These are phyloP conservation scores for Perognathus longimembris DNA, from an alignment of 2,113 vertebrate species.

Conservation along the genomic window DNA sequence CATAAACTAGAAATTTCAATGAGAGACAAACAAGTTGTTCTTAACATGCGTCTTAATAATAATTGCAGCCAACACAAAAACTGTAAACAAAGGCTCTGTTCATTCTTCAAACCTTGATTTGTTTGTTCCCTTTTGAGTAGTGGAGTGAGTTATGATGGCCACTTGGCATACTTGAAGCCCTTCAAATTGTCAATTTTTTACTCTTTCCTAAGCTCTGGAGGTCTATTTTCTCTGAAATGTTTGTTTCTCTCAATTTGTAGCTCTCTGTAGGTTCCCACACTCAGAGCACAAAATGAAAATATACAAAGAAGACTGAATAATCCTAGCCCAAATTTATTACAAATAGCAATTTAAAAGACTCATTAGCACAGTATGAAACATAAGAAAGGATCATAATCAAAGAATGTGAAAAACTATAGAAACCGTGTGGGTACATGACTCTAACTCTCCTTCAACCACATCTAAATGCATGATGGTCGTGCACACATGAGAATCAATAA, in stretches of 20 bases:
- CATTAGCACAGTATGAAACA: constrained; percentile 83
- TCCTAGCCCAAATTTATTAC: constrained; percentile 83
- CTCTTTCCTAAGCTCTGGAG: constrained; percentile 74
- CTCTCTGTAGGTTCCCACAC: constrained; percentile 80
- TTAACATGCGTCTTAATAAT: constrained; percentile 45
- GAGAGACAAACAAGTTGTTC: constrained; percentile 19
- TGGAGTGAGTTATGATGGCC: constrained; percentile 70
- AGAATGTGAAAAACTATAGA: constrained; percentile 74
- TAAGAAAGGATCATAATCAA: constrained; percentile 82
- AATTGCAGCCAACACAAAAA: constrained; percentile 50
- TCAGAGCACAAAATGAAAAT: constrained; percentile 82
- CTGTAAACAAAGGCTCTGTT: constrained; percentile 45
- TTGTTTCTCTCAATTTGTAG: constrained; percentile 79
- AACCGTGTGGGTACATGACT: constrained; percentile 52
- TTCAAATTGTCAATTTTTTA: constrained; percentile 66
- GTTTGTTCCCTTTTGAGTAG: constrained; percentile 65
- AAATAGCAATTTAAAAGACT: constrained; percentile 81
- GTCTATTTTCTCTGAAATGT: constrained; percentile 81
- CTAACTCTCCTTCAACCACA: background rate
- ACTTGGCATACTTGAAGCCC: constrained; percentile 74
- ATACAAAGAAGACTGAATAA: constrained; percentile 78
- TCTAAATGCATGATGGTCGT: constrained; percentile 67
- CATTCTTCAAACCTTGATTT: constrained; percentile 66
- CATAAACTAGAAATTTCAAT: constrained; percentile 14
- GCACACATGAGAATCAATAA: constrained; percentile 71